Evolutionary conservation across 2,113 vertebrate species (phyloP).

Genomic region (Ceyx margarethae): DNA sequence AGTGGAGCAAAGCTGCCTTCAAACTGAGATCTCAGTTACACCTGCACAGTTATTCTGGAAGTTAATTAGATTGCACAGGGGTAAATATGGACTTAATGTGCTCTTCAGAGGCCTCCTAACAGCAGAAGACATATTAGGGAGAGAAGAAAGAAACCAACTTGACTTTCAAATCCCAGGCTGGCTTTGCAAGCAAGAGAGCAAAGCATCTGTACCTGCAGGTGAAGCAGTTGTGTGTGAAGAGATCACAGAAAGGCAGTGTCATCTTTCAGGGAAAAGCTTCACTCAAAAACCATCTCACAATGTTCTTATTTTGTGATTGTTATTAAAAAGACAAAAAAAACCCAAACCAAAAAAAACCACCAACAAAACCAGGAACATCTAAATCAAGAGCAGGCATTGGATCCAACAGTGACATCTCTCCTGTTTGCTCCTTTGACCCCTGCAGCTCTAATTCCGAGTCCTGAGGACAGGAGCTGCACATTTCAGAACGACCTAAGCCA

Average conservation of each 20-base stretch:
- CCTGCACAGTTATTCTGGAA: conserved; percentile 51
- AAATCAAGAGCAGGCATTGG: not conserved
- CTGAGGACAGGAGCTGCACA: not conserved
- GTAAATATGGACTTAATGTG: conserved; percentile 45
- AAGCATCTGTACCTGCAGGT: not conserved
- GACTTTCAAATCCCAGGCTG: conserved; percentile 34
- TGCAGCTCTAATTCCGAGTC: conserved; percentile 35
- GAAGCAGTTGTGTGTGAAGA: not conserved
- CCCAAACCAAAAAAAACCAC: too few relatives aligned
- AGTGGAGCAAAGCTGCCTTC: conserved; percentile 37
- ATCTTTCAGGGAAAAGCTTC: not conserved
- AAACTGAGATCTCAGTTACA: conserved; percentile 57
- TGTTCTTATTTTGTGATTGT: not conserved
- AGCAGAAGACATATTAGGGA: conserved; percentile 20
- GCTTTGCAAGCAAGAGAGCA: not conserved
- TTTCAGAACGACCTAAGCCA: conserved; percentile 3
- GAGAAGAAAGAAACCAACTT: conserved; percentile 11
- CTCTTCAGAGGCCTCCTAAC: conserved; percentile 38
- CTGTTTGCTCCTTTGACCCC: conserved; percentile 5
- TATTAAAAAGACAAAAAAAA: not conserved
- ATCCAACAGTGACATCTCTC: conserved; percentile 21
- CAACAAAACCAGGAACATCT: not conserved
- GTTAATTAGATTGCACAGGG: conserved; percentile 54
- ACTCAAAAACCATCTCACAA: not conserved
- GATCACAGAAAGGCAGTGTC: not conserved